phyloP scores from a whole-genome alignment of 2,888 invertebrate species.

The Suillia variegata region DNA sequence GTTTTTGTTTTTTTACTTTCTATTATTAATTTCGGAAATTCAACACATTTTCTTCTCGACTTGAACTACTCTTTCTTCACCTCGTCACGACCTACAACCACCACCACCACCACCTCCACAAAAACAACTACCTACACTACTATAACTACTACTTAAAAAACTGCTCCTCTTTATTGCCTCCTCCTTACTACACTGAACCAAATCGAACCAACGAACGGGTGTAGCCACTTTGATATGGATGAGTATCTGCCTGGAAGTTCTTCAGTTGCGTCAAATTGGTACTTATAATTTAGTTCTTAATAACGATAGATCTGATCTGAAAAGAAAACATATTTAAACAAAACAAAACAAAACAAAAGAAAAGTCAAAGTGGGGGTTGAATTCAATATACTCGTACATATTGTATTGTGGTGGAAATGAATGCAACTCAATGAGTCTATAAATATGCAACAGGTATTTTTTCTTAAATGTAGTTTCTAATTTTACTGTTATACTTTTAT shows the following conservation, averaged over 20 bases:
- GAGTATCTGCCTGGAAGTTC: slow-evolving; percentile 12
- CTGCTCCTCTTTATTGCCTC: too few relatives aligned
- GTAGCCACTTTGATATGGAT: too few relatives aligned
- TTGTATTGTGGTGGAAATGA: too few relatives aligned
- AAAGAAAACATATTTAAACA: too few relatives aligned
- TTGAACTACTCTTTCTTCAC: neutral
- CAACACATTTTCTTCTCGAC: neutral
- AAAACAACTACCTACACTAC: neutral
- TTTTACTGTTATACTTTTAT: neutral
- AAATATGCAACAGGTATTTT: neutral
- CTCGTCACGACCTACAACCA: neutral
- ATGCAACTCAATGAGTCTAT: neutral
- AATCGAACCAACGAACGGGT: too few relatives aligned
- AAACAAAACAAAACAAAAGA: neutral
- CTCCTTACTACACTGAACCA: slow-evolving; percentile 10
- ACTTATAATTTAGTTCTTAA: neutral
- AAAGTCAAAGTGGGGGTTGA: neutral
- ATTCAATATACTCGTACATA: too few relatives aligned
- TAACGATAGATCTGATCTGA: neutral
- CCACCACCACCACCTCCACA: slow-evolving; percentile 3
- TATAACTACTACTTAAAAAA: neutral
- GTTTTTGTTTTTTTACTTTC: neutral
- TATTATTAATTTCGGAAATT: neutral
- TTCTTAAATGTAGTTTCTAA: neutral
- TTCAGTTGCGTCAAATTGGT: neutral